These are phyloP conservation scores for Bombus pascuorum DNA, from an alignment of 1,140 invertebrate genomes.

Conservation along the genomic window DNA sequence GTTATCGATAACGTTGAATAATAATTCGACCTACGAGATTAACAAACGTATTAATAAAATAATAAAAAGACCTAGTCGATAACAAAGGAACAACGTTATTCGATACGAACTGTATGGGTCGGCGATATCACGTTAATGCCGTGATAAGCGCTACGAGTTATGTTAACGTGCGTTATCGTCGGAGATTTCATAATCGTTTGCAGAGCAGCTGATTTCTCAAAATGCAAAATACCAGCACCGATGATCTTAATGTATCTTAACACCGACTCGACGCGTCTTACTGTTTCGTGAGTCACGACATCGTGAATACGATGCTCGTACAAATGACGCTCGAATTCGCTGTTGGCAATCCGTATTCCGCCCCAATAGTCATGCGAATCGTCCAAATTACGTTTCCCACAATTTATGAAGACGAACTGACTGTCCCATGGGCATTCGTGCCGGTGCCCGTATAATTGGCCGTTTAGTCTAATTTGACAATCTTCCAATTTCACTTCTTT, in stretches of 20 bases:
- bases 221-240: slow-evolving; percentile 98
- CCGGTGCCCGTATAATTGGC: slow-evolving; percentile 92
- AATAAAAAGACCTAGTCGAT: background rate
- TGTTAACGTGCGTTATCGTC: slow-evolving; percentile 90
- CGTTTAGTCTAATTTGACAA: slow-evolving; percentile 94
- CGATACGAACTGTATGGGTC: slow-evolving; percentile 86
- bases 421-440: slow-evolving; percentile 94
- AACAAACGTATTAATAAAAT: background rate
- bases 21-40: slow-evolving; percentile 79
- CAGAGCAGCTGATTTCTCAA: slow-evolving; percentile 96
- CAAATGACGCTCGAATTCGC: slow-evolving; percentile 93
- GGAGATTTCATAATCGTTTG: slow-evolving; percentile 95
- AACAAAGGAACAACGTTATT: background rate
- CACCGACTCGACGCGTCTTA: slow-evolving; percentile 87
- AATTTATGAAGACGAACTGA: slow-evolving; percentile 96
- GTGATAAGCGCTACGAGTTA: slow-evolving; percentile 93
- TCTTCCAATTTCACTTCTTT: slow-evolving; percentile 92
- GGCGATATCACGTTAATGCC: slow-evolving; percentile 96
- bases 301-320: slow-evolving; percentile 93
- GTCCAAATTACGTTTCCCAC: slow-evolving; percentile 90
- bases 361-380: slow-evolving; percentile 94
- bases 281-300: slow-evolving; percentile 88
- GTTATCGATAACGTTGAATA: slow-evolving; percentile 89
- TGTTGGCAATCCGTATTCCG: slow-evolving; percentile 95
- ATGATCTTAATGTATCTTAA: slow-evolving; percentile 93